Conservation (phyloP, 2,113 vertebrate genomes). For the Chloropsis hardwickii region DNA sequence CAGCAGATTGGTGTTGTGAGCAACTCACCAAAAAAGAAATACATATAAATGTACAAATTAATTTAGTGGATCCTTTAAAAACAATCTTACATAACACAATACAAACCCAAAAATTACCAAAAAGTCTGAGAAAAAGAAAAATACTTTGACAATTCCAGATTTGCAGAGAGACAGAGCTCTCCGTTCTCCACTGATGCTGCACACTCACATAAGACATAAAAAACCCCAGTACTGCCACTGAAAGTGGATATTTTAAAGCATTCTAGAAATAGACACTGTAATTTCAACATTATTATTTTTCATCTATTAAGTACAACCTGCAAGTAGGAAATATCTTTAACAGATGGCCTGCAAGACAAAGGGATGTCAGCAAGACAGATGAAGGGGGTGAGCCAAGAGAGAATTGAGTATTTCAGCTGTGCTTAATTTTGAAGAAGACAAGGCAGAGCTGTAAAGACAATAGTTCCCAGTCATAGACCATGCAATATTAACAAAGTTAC, state of each 20-base stretch:
- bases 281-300: neutral
- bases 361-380: fast-evolving
- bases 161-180: neutral
- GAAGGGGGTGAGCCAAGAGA: neutral
- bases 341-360: neutral
- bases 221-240: neutral
- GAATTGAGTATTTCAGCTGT: neutral
- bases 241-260: neutral
- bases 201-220: neutral
- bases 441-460: neutral
- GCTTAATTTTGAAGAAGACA: neutral
- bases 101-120: neutral
- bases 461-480: neutral
- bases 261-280: neutral
- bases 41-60: neutral
- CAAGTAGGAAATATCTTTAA: neutral
- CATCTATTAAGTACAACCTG: neutral
- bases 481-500: neutral
- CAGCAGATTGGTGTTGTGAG: neutral
- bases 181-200: neutral
- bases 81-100: neutral
- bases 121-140: neutral
- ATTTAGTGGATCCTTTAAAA: neutral
- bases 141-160: neutral
- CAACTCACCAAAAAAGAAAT: neutral